Evolutionary conservation across 2,113 vertebrate genomes (phyloP), one percentile per base, ranked within the genome.

Genomic region (Pseudopipra pipra): DNA sequence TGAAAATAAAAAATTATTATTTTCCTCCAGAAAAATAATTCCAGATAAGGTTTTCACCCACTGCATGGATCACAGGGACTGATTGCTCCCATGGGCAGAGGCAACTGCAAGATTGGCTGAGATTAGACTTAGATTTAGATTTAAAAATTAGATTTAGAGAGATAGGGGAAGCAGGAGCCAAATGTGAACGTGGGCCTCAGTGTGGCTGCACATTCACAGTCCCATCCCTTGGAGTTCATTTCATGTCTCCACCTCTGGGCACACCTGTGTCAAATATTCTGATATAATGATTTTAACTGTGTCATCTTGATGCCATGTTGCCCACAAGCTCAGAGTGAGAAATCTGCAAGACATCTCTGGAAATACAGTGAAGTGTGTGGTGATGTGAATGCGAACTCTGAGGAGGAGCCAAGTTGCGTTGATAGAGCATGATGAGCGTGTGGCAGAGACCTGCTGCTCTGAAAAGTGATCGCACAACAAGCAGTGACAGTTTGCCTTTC

Each of bases 151-250:
- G 9, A 16, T 78, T 54, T 72, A 56, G 39, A 51, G 39, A 54
- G 18, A 3, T 1, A 21, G 4, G 5, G 3, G 11, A 28, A 43
- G 28, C 6, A 54, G 8, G 56, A 72, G 1, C 37, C 24, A 28
- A 41, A 73, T 28, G 25, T 44, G 55, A 59, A 9, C 44, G 12
- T 0, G 30, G 28, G 4, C 37, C 28, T 12, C 19, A 41, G 15
- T 5, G 22, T 24, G 37, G 46, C 11, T 77, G 49, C 24, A 12
- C 20, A 13, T 30, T 44, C n/a, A 37, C n/a, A 37, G n/a, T 28
- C 21, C 39, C 1, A 1, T 41, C 0, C 0, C 72, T 22, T 15
- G 27, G 22, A 44, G 30, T 12, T 43, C 39, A 7, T 9, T 14
- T 23, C 13, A 10, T 21, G 27, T 46, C 35, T 51, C 56, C 39